phyloP scores from a whole-genome alignment of 2,888 invertebrate species.

The Drosophila koepferae region DNA sequence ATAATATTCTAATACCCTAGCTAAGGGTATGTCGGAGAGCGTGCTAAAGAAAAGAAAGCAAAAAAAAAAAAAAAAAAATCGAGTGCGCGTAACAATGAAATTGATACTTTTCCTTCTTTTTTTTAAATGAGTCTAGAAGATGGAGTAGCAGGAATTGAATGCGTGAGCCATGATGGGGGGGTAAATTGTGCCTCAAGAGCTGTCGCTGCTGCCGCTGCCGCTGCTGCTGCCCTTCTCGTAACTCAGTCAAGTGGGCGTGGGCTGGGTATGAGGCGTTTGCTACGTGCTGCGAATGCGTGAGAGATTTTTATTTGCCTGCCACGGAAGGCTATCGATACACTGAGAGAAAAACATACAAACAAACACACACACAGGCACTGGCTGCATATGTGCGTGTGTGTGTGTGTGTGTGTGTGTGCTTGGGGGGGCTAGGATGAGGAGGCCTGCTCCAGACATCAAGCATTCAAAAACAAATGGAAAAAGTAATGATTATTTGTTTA shows the following conservation, averaged over 20 bases:
- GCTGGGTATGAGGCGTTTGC: slow-evolving; percentile 42
- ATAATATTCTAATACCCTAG: slow-evolving; percentile 38
- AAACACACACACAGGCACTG: slow-evolving; percentile 12
- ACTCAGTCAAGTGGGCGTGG: slow-evolving; percentile 69
- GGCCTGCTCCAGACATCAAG: slow-evolving; percentile 56
- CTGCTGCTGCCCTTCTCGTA: slow-evolving; percentile 36
- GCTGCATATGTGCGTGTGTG: slow-evolving; percentile 25
- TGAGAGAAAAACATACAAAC: slow-evolving; percentile 33
- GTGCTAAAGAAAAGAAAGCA: slow-evolving; percentile 22
- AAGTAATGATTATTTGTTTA: slow-evolving; percentile 81
- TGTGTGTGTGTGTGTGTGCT: slow-evolving; percentile 6
- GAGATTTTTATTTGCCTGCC: slow-evolving; percentile 77
- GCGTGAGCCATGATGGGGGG: slow-evolving; percentile 21
- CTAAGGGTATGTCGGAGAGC: slow-evolving; percentile 57
- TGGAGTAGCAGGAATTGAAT: slow-evolving; percentile 16
- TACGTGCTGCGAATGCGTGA: slow-evolving; percentile 79
- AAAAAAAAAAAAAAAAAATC: slow-evolving; percentile 48
- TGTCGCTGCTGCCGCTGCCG: slow-evolving; percentile 42
- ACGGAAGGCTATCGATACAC: slow-evolving; percentile 62
- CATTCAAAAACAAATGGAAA: slow-evolving; percentile 80
- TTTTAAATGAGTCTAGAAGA: slow-evolving; percentile 64
- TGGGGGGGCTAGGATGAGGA: not conserved
- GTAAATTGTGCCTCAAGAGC: slow-evolving; percentile 62
- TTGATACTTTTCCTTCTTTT: slow-evolving; percentile 66
- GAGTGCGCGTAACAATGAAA: slow-evolving; percentile 80